phyloP scores from a whole-genome alignment of 2,888 invertebrate genomes.

The Anaspis maculata region DNA sequence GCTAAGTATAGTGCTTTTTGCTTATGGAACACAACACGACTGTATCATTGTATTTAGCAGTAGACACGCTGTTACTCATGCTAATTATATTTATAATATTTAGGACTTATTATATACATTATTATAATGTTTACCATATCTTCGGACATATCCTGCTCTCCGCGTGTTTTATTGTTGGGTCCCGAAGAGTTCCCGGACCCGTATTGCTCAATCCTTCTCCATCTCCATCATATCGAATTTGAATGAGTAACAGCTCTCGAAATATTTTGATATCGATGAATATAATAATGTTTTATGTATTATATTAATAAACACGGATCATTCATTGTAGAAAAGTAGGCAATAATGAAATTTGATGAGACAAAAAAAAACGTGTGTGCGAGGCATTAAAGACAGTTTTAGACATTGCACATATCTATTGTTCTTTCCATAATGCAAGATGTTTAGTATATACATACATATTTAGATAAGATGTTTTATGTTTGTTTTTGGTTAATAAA shows the following conservation, averaged over 20 bases:
- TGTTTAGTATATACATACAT: conserved; percentile 38
- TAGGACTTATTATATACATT: background rate
- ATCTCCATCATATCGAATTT: conserved; percentile 15
- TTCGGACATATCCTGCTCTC: conserved; percentile 23
- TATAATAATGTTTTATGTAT: conserved; percentile 29
- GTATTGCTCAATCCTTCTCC: conserved; percentile 25
- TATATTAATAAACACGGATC: conserved; percentile 26
- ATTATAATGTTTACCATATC: conserved; percentile 23
- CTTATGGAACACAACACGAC: conserved; percentile 44
- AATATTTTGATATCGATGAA: conserved; percentile 34
- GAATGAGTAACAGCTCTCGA: conserved; percentile 34
- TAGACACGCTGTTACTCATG: conserved; percentile 39
- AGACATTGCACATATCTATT: conserved; percentile 41
- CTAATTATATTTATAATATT: conserved; percentile 12
- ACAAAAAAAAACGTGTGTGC: too few relatives aligned
- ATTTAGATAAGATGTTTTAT: conserved; percentile 41
- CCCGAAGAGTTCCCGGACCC: conserved; percentile 4
- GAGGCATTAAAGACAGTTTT: conserved; percentile 36
- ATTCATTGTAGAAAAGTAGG: conserved; percentile 28
- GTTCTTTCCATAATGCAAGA: conserved; percentile 42
- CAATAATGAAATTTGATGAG: conserved; percentile 24
- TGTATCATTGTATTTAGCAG: conserved; percentile 36
- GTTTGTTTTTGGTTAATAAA: conserved; percentile 42
- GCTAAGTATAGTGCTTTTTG: conserved; percentile 41
- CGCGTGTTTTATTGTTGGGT: conserved; percentile 11